Conservation (phyloP, 64 coral and sea anemone species). For the Astreopora myriophthalma region DNA sequence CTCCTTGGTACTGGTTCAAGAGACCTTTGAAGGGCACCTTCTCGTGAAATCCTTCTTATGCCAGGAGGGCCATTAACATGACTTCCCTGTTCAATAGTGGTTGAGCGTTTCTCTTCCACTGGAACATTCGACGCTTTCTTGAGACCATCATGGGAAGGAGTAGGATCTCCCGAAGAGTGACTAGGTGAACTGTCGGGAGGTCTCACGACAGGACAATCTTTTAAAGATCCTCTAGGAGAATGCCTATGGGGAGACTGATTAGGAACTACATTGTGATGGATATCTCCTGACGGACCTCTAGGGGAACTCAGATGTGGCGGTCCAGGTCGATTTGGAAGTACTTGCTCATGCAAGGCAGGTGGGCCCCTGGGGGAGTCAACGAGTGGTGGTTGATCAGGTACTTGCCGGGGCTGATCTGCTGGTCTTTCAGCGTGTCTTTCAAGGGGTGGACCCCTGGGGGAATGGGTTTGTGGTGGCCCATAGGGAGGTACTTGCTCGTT, state of each 20-base stretch:
- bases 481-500: slow-evolving; percentile 8
- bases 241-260: slow-evolving; percentile 6
- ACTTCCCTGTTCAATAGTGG: not conserved
- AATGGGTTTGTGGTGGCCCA: not conserved
- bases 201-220: not conserved
- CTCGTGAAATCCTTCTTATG: not conserved
- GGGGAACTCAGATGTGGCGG: not conserved
- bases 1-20: slow-evolving; percentile 2
- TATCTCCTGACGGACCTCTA: slow-evolving; percentile 1
- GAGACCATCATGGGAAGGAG: not conserved
- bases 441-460: slow-evolving; percentile 9
- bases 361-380: not conserved
- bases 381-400: slow-evolving; percentile 21
- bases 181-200: not conserved
- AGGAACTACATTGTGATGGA: not conserved
- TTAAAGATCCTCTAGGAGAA: slow-evolving; percentile 18
- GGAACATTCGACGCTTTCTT: not conserved
- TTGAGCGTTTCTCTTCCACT: not conserved
- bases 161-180: not conserved
- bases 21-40: not conserved
- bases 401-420: not conserved
- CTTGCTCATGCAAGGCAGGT: not conserved
- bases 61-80: not conserved
- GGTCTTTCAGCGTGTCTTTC: not conserved
- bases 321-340: not conserved